Base-by-base conservation (phyloP, 2,113 vertebrate species). In the Haemorhous mexicanus region DNA sequence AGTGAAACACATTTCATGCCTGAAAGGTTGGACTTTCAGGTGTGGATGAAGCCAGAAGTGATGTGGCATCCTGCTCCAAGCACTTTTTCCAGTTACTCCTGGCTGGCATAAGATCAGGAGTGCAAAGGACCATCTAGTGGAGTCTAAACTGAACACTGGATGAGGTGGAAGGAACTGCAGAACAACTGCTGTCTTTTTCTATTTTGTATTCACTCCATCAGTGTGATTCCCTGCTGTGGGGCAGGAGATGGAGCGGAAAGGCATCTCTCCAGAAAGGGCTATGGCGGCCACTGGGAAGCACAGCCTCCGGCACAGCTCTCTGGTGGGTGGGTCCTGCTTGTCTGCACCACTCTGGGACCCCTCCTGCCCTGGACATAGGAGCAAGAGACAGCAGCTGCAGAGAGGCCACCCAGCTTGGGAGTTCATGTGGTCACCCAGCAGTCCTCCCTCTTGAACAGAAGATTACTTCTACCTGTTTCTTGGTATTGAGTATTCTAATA, bases 271-370 rank as follows among this genome's bases (percentile, higher is more conserved):
- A 10, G 44, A 46, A 37, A 13, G 32, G 35, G 18, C 49, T 73
- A 0, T 3, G 4, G 23, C 69, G 59, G 35, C 22, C 1, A 2
- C 16, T 1, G 19, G 24, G 21, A 67, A 67, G 52, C 30, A 23
- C 2, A 4, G 52, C 27, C 46, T 39, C 32, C 0, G 0, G 58
- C 43, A 62, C 27, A 56, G 58, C 37, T 80, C 43, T 13, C 3
- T 13, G 32, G 7, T 1, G 4, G 22, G 15, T 7, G 3, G 6
- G 28, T 87, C 37, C 39, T 5, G 2, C 33, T 52, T 41, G 1
- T 11, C 47, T 20, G 37, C 78, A 17, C 26, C 1, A 3, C n/a
- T 33, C 55, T 8, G 30, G 24, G 17, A n/a, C 15, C 23, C 12
- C 74, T 85, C 49, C 59, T 6, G 18, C 49, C n/a, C 22, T 50